Evolutionary conservation across 2,797 vertebrate genomes (phyloP).

Genomic region (Xiphophorus birchmanni): DNA sequence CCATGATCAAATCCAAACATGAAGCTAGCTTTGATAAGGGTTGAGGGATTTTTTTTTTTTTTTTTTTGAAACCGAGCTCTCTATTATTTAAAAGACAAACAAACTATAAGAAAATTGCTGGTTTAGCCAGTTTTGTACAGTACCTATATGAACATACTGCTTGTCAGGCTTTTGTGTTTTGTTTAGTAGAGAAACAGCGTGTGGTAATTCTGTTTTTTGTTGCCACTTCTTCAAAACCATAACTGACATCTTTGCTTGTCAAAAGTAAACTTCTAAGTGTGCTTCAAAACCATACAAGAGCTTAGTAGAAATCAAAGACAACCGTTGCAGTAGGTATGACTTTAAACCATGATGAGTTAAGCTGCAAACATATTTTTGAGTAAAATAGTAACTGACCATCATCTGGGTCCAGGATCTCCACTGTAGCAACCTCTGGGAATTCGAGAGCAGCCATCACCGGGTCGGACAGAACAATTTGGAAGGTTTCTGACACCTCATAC

Average conservation of each 20-base stretch:
- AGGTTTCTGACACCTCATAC: conserved; percentile 90
- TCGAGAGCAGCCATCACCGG: conserved; percentile 92
- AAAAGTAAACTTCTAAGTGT: background rate
- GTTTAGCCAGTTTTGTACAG: background rate
- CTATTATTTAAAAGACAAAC: conserved; percentile 2
- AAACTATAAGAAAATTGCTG: background rate
- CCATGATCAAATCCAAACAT: conserved; percentile 7
- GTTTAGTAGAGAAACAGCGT: background rate
- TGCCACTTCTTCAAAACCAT: background rate
- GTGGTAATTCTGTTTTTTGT: background rate
- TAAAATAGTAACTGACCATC: conserved; percentile 85
- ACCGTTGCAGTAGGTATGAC: background rate
- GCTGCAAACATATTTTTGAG: background rate
- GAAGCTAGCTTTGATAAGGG: conserved; percentile 1
- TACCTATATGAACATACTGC: background rate
- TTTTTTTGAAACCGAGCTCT: background rate
- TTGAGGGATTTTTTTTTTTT: background rate
- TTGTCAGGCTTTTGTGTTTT: conserved; percentile 7
- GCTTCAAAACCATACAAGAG: background rate
- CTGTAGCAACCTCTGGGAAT: conserved; percentile 82
- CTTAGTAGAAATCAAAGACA: background rate
- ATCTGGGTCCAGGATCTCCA: conserved; percentile 92
- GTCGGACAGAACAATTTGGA: conserved; percentile 91
- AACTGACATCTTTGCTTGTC: background rate
- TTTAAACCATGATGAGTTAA: background rate